These are phyloP conservation scores for Premnoplex brunnescens DNA, from an alignment of 2,797 vertebrate species.

Conservation along the genomic window DNA sequence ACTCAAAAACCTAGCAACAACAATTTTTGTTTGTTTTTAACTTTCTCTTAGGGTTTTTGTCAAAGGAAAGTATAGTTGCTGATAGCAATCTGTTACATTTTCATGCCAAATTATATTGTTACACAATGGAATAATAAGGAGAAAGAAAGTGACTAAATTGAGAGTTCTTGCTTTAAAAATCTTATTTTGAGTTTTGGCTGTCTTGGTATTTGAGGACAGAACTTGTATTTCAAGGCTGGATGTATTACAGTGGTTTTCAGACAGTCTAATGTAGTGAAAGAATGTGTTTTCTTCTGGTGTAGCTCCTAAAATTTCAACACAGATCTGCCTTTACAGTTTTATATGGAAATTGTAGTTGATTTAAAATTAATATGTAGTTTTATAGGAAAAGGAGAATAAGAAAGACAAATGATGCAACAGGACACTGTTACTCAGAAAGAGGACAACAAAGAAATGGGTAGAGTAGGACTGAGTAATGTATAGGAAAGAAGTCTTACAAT, in stretches of 20 bases:
- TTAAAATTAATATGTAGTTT: neutral
- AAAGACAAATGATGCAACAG: neutral
- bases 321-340: neutral
- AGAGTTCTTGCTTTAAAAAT: neutral
- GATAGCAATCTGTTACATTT: neutral
- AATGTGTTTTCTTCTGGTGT: neutral
- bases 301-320: neutral
- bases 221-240: neutral
- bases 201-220: neutral
- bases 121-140: neutral
- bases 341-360: neutral
- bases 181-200: neutral
- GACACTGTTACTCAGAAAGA: neutral
- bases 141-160: neutral
- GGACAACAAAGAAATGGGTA: neutral
- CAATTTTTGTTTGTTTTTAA: neutral
- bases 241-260: neutral
- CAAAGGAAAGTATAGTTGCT: neutral
- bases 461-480: neutral
- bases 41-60: neutral
- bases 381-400: neutral
- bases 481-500: neutral
- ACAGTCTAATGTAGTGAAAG: neutral
- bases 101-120: neutral
- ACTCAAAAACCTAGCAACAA: neutral